Base-by-base conservation (phyloP, 2,888 invertebrate species). In the Aethes cnicana region DNA sequence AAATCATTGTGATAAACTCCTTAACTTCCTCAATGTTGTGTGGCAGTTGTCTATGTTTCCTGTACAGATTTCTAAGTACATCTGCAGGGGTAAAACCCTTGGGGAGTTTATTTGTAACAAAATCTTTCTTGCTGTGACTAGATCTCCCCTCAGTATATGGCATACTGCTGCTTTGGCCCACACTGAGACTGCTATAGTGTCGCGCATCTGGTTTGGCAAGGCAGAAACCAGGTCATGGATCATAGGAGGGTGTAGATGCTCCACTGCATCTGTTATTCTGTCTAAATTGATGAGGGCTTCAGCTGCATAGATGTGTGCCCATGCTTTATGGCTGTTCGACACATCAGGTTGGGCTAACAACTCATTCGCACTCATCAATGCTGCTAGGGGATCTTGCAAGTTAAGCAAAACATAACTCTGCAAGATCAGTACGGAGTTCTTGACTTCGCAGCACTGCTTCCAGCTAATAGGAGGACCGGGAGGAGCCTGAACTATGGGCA, bases 251-350 rank as follows among this genome's bases (percentile, higher is more conserved):
- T 96, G 95, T 41, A 98, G 87, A 80, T 96, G 94, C 50, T 95
- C 93, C 7, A 96, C 91, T 1, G 97, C 97, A 77, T 97, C 97
- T 0, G 92, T 88, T 59, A 96, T 93, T 81, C 93, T 92, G 72
- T 97, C 96, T 72, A 96, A 84, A 64, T 95, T 92, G 44, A 97
- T 93, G 7, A 96, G 86, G 17, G 97, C 95, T 84, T 98, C 97
- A 0, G 97, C 97, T 42, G 95, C 94, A 78, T 98, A 98, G 65
- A 98, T 91, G 77, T 96, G 95, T 0, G 94, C 97, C 66, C 98
- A 90, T 62, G 96, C 92, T 77, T 95, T 95, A 59, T 89, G 90
- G 52, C 77, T 74, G 56, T 78, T 85, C 1, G 84, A 82, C 0
- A 79, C 81, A 39, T 93, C 93, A 16, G 95, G 92, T 66, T 96